phyloP scores from a whole-genome alignment of 1,140 invertebrate genomes.

The Anadara kagoshimensis region DNA sequence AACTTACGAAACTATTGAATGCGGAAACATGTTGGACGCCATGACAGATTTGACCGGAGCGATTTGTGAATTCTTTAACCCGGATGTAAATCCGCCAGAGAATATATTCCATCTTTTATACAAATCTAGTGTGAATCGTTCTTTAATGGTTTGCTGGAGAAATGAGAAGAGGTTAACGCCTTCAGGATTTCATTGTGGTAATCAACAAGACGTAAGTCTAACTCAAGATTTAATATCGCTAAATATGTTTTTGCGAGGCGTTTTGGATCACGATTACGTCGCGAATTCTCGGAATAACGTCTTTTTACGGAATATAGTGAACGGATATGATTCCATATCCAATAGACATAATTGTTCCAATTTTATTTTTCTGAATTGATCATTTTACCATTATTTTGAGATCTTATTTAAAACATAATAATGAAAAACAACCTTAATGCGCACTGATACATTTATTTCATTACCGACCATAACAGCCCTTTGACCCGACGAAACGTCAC shows the following conservation, averaged over 20 bases:
- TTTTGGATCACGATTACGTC: not conserved
- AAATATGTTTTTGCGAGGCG: not conserved
- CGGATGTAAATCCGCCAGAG: slow-evolving; percentile 83
- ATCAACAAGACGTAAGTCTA: too few relatives aligned
- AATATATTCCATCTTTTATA: slow-evolving; percentile 65
- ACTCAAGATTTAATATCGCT: not conserved
- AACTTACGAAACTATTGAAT: slow-evolving; percentile 94
- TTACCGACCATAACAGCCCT: too few relatives aligned
- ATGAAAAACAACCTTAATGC: too few relatives aligned
- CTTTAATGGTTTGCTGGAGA: slow-evolving; percentile 65
- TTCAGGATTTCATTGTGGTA: slow-evolving; percentile 53
- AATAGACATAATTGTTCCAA: too few relatives aligned
- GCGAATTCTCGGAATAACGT: not conserved
- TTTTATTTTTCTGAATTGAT: too few relatives aligned
- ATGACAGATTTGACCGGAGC: slow-evolving; percentile 99
- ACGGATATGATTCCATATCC: too few relatives aligned
- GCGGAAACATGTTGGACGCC: slow-evolving; percentile 95
- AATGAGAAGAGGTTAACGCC: slow-evolving; percentile 65
- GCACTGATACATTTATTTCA: too few relatives aligned
- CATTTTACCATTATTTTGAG: too few relatives aligned
- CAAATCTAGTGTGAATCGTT: slow-evolving; percentile 63
- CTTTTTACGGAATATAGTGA: too few relatives aligned
- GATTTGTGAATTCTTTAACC: slow-evolving; percentile 96
- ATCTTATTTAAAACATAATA: too few relatives aligned
- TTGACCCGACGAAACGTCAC: too few relatives aligned